Conservation (phyloP, 2,888 invertebrate genomes). For the Mythimna vitellina region DNA sequence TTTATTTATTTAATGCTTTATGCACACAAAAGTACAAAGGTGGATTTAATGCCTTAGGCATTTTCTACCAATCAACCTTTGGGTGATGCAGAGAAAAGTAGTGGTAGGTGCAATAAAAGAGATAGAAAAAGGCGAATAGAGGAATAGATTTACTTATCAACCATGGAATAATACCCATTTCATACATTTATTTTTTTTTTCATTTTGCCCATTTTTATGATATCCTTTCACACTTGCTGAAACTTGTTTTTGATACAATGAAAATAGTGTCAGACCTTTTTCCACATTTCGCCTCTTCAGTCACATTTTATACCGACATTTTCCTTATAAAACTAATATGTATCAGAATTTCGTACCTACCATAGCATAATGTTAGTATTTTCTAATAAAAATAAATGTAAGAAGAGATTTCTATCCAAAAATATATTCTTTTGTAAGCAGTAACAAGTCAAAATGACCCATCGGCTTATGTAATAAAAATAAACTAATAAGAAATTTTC, state of each 20-base stretch:
- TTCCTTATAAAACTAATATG: background rate
- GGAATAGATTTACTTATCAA: too few relatives aligned
- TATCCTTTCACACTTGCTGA: background rate
- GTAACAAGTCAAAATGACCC: conserved; percentile 68
- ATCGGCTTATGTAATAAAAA: conserved; percentile 78
- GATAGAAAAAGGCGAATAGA: too few relatives aligned
- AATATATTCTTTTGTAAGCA: conserved; percentile 41
- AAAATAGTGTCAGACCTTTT: background rate
- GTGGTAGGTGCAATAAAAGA: too few relatives aligned
- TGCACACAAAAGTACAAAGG: too few relatives aligned
- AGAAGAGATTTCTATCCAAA: conserved; percentile 9
- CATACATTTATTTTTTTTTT: too few relatives aligned
- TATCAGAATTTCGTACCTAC: background rate
- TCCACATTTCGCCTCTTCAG: background rate
- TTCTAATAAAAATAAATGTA: background rate
- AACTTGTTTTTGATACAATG: background rate
- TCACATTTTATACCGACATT: conserved; percentile 7
- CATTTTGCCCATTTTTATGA: background rate
- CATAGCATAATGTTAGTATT: background rate
- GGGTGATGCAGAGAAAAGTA: too few relatives aligned
- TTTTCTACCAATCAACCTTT: too few relatives aligned
- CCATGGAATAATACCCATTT: too few relatives aligned
- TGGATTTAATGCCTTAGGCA: too few relatives aligned
- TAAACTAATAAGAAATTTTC: conserved; percentile 86
- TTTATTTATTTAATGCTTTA: too few relatives aligned